A percentile compares a stretch with the other conserved stretches of the same genome.
These are phyloP conservation scores for Lacerta bilineata DNA, from an alignment of 2,797 vertebrate species.

Conservation along the genomic window DNA sequence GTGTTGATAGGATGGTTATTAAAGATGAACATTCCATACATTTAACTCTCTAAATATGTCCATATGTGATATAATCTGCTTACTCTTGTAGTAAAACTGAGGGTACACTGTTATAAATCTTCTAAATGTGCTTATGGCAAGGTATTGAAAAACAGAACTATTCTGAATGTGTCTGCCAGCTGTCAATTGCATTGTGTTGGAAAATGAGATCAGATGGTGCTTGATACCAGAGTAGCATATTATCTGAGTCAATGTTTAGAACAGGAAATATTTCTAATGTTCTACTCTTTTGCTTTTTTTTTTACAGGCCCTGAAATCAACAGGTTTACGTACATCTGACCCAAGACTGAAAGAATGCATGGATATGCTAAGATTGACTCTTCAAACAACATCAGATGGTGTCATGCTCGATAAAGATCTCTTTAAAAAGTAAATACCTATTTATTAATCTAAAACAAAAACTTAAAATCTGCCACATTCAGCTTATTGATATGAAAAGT, in stretches of 20 bases:
- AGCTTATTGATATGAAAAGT: background rate
- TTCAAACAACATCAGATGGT: constrained; percentile 95
- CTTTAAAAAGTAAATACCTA: constrained; percentile 94
- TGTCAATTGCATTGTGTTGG: background rate
- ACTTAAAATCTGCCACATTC: background rate
- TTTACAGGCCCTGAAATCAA: constrained; percentile 93
- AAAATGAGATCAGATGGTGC: background rate
- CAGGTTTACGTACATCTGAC: constrained; percentile 95
- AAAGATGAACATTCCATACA: background rate
- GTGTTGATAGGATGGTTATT: background rate
- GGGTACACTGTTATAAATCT: background rate
- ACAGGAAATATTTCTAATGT: constrained; percentile 69
- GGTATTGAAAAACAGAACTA: background rate
- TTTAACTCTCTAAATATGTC: background rate
- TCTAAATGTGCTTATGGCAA: background rate
- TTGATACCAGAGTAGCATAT: constrained; percentile 14
- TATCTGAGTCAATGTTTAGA: constrained; percentile 14
- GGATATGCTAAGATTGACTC: constrained; percentile 96
- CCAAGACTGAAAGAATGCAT: constrained; percentile 98
- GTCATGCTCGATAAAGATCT: constrained; percentile 96
- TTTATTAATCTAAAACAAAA: background rate
- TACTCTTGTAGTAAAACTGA: background rate
- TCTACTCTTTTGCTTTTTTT: constrained; percentile 35
- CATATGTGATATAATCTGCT: background rate
- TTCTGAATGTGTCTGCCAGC: background rate